Percentiles rank a stretch among this genome's conserved stretches.
Conservation (phyloP, 2,797 vertebrate genomes). For the Saguinus oedipus region DNA sequence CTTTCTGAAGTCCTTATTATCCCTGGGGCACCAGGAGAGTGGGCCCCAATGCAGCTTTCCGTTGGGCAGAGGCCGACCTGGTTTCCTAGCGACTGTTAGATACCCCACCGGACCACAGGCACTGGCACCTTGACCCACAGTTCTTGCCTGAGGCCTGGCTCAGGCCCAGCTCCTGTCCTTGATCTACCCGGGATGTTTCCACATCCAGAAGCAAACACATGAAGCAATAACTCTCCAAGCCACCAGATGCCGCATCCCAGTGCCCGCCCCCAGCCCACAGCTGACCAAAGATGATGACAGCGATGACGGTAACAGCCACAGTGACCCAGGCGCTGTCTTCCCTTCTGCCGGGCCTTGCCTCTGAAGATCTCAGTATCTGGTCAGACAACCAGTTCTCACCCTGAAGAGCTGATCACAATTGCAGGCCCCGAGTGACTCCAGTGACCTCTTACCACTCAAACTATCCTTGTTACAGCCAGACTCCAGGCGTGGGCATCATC, state of each 20-base stretch:
- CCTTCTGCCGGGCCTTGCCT: not conserved
- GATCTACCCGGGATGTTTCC: not conserved
- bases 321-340: not conserved
- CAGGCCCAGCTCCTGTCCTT: not conserved
- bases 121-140: constrained; percentile 36
- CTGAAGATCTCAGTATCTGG: not conserved
- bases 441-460: not conserved
- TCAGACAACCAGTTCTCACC: not conserved
- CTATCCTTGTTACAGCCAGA: not conserved
- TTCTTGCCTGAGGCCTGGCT: constrained; percentile 38
- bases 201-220: not conserved
- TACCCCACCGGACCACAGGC: not conserved
- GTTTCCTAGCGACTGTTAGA: constrained; percentile 69
- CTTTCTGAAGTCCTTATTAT: constrained; percentile 88
- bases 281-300: too few relatives aligned
- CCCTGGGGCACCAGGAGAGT: constrained; percentile 80
- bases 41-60: constrained; percentile 57
- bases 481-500: not conserved
- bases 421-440: not conserved
- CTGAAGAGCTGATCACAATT: not conserved
- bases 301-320: too few relatives aligned
- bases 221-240: not conserved
- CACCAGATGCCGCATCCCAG: not conserved
- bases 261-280: not conserved
- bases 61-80: constrained; percentile 17